A percentile compares a stretch with the other conserved stretches of the same genome.
Evolutionary conservation across 2,888 invertebrate species (phyloP).

Genomic region (Hipparchia sbordonii): DNA sequence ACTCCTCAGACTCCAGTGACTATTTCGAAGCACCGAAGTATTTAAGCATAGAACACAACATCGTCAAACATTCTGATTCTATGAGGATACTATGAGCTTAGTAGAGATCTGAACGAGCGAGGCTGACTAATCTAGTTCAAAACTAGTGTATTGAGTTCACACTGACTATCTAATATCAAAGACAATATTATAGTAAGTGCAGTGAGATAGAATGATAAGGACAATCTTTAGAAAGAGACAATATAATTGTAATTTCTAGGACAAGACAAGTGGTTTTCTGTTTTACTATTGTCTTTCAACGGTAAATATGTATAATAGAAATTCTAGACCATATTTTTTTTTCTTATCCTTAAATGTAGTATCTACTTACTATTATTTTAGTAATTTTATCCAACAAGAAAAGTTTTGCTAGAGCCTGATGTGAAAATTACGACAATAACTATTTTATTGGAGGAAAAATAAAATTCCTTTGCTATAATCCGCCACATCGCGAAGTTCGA

Average conservation of each 20-base stretch:
- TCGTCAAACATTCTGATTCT: conserved; percentile 73
- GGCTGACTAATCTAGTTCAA: conserved; percentile 62
- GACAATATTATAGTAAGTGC: conserved; percentile 23
- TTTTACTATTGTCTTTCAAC: conserved; percentile 4
- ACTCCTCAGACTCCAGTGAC: conserved; percentile 75
- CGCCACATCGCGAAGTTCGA: too few species aligned
- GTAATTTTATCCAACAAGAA: neutral
- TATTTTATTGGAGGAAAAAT: too few species aligned
- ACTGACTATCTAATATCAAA: conserved; percentile 21
- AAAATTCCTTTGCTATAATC: too few species aligned
- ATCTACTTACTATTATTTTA: neutral
- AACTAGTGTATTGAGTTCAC: conserved; percentile 40
- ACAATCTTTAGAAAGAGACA: neutral
- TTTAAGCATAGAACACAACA: conserved; percentile 65
- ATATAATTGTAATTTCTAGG: conserved; percentile 3
- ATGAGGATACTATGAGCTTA: conserved; percentile 65
- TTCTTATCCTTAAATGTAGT: neutral
- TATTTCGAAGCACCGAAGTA: conserved; percentile 61
- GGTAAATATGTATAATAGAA: neutral
- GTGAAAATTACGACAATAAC: too few species aligned
- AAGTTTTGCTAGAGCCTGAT: too few species aligned
- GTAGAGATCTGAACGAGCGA: conserved; percentile 43
- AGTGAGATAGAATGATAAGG: conserved; percentile 15
- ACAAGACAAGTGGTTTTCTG: neutral
- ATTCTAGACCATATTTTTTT: conserved; percentile 8